These are phyloP conservation scores for Octomys mimax DNA, from an alignment of 2,797 vertebrate genomes.

Conservation along the genomic window DNA sequence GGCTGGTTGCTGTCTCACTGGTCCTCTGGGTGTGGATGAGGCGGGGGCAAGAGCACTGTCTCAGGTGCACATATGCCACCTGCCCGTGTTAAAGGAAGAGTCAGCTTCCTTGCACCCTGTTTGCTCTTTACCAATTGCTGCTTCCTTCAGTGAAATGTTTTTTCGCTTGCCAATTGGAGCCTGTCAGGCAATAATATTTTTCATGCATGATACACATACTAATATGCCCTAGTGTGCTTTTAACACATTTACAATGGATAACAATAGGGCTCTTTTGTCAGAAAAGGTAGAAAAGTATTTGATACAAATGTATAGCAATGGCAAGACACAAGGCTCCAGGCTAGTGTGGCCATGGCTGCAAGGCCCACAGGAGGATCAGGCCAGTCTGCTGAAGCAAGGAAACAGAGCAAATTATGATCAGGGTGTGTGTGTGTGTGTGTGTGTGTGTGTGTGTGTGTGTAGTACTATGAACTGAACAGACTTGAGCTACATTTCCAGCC, in stretches of 20 bases:
- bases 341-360: neutral
- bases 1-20: conserved; percentile 89
- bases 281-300: conserved; percentile 72
- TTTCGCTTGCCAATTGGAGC: conserved; percentile 88
- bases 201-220: conserved; percentile 86
- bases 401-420: neutral
- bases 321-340: conserved; percentile 62
- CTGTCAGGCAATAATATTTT: conserved; percentile 89
- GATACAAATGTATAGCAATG: conserved; percentile 82
- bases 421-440: neutral
- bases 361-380: neutral
- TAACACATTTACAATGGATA: conserved; percentile 87
- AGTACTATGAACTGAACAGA: neutral
- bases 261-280: conserved; percentile 86
- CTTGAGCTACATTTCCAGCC: neutral
- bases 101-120: conserved; percentile 86
- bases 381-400: neutral
- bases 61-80: conserved; percentile 81
- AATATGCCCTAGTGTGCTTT: conserved; percentile 89
- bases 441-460: neutral
- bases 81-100: conserved; percentile 87
- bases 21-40: conserved; percentile 88
- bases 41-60: conserved; percentile 86
- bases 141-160: conserved; percentile 88
- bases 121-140: conserved; percentile 87